Evolutionary conservation across 2,888 invertebrate genomes (phyloP).

Genomic region (Megastigmus dorsalis): DNA sequence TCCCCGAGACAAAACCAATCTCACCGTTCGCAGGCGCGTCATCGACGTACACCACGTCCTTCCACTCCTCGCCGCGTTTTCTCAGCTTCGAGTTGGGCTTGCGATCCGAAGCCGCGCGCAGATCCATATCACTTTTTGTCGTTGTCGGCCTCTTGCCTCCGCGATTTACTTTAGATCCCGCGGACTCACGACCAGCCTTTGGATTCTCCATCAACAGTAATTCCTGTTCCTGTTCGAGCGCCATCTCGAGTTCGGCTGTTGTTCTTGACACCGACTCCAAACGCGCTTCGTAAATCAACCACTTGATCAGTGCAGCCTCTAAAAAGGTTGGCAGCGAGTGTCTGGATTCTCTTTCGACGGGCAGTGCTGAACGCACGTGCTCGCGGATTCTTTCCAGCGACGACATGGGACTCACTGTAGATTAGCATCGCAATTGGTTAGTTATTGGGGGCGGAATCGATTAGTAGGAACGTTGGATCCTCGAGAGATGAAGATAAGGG

Average conservation of each 20-base stretch:
- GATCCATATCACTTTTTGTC: too few relatives aligned
- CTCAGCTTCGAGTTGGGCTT: conserved; percentile 76
- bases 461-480: too few relatives aligned
- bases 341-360: not conserved
- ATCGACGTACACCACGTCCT: conserved; percentile 76
- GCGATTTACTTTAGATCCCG: conserved; percentile 23
- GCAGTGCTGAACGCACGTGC: not conserved
- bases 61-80: conserved; percentile 77
- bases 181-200: not conserved
- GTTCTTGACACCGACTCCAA: conserved; percentile 57
- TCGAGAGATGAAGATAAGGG: not conserved
- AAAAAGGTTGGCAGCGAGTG: conserved; percentile 62
- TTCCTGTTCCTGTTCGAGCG: conserved; percentile 60
- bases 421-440: too few relatives aligned
- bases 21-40: conserved; percentile 75
- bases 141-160: too few relatives aligned
- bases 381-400: conserved; percentile 18
- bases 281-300: conserved; percentile 64
- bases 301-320: conserved; percentile 65
- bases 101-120: conserved; percentile 63
- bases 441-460: not conserved
- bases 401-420: not conserved
- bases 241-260: conserved; percentile 56
- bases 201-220: conserved; percentile 58
- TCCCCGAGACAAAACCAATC: not conserved